phyloP scores from a whole-genome alignment of 2,888 invertebrate genomes.

The Orthosia cruda region DNA sequence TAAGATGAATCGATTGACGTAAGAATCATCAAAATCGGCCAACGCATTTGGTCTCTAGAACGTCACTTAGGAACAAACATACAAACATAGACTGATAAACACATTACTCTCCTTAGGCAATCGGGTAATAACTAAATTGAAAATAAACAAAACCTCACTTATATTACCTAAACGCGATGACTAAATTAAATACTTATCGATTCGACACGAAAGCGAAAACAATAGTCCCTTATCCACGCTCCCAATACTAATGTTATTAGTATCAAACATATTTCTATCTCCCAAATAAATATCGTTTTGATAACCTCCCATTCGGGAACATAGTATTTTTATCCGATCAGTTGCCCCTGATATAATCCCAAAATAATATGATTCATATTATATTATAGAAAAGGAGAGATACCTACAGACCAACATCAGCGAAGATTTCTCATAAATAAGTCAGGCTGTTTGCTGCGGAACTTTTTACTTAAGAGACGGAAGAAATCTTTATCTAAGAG shows the following conservation, averaged over 20 bases:
- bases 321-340: slow-evolving; percentile 40
- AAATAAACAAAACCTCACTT: background rate
- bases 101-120: too few relatives aligned
- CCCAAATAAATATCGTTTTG: slow-evolving; percentile 34
- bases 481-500: slow-evolving; percentile 16
- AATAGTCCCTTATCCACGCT: slow-evolving; percentile 9
- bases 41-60: too few relatives aligned
- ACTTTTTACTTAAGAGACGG: slow-evolving; percentile 64
- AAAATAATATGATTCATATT: slow-evolving; percentile 55
- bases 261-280: slow-evolving; percentile 24
- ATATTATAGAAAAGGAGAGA: slow-evolving; percentile 42
- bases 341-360: slow-evolving; percentile 38
- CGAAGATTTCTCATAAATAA: slow-evolving; percentile 70
- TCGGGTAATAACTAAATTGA: background rate
- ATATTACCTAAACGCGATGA: background rate
- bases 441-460: slow-evolving; percentile 67
- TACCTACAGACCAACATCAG: slow-evolving; percentile 61
- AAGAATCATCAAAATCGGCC: too few relatives aligned
- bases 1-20: too few relatives aligned
- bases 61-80: too few relatives aligned
- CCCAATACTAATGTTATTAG: slow-evolving; percentile 4
- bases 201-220: slow-evolving; percentile 14
- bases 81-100: too few relatives aligned
- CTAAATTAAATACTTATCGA: slow-evolving; percentile 9
- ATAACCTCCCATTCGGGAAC: slow-evolving; percentile 30